Percentiles rank a stretch among this genome's conserved stretches.
Evolutionary conservation across 1,140 invertebrate species (phyloP).

Genomic region (Steinernema feltiae): DNA sequence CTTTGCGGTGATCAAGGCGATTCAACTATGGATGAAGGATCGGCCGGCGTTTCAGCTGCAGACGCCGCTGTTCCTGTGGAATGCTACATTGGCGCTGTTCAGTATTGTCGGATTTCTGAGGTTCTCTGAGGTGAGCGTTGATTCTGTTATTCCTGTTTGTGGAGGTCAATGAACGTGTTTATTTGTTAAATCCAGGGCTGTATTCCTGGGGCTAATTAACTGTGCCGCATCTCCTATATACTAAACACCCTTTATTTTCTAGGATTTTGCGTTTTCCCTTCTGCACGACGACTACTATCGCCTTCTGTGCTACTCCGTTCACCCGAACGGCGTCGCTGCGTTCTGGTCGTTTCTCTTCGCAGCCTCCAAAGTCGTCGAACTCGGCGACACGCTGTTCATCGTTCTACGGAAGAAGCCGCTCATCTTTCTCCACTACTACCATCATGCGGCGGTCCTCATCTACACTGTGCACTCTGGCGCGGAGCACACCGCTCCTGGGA

Average conservation of each 20-base stretch:
- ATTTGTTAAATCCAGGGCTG: not conserved
- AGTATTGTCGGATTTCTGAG: conserved; percentile 68
- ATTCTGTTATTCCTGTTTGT: too few relatives aligned
- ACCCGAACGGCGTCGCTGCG: conserved; percentile 75
- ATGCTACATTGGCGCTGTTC: conserved; percentile 81
- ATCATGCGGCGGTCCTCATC: conserved; percentile 70
- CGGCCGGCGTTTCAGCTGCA: conserved; percentile 78
- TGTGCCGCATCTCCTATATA: too few relatives aligned
- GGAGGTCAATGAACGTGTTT: conserved; percentile 11
- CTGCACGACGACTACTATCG: conserved; percentile 62
- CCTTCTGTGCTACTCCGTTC: conserved; percentile 63
- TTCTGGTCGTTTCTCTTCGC: conserved; percentile 64
- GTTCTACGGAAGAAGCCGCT: conserved; percentile 54
- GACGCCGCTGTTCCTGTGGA: conserved; percentile 80
- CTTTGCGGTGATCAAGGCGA: conserved; percentile 43
- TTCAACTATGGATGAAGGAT: conserved; percentile 80
- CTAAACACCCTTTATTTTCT: not conserved
- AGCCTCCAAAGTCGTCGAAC: conserved; percentile 57
- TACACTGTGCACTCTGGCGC: conserved; percentile 88
- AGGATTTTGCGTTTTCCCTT: conserved; percentile 51
- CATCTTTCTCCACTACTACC: conserved; percentile 61
- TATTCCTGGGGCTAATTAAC: too few relatives aligned
- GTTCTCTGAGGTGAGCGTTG: conserved; percentile 71
- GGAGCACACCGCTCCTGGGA: conserved; percentile 86
- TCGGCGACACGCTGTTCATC: conserved; percentile 57